Percentiles rank a stretch among this genome's conserved stretches.
Conservation (phyloP, 2,888 invertebrate species). For the Perithous albicinctus region DNA sequence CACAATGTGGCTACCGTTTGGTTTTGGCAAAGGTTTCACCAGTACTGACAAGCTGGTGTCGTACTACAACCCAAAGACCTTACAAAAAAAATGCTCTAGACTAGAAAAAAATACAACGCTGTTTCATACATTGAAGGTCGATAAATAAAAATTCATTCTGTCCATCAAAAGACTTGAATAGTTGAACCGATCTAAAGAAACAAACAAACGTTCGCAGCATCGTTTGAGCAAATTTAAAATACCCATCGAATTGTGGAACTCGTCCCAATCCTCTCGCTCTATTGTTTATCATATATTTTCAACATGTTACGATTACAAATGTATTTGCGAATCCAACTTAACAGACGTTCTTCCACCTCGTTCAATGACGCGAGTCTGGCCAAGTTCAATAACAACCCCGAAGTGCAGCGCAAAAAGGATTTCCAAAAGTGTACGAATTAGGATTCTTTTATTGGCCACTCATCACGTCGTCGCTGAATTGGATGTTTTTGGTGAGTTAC, state of each 20-base stretch:
- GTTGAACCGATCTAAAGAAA: too few species aligned
- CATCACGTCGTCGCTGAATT: slow-evolving; percentile 36
- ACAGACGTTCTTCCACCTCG: background rate
- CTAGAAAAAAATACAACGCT: too few species aligned
- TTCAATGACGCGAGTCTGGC: background rate
- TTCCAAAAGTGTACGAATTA: slow-evolving; percentile 53
- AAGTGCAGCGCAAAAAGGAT: background rate
- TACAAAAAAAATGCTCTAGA: too few species aligned
- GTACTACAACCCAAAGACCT: too few species aligned
- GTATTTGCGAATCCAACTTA: background rate
- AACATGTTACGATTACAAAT: background rate
- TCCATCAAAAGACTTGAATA: too few species aligned
- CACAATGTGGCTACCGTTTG: background rate
- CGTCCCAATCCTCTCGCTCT: background rate
- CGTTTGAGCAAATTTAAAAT: background rate
- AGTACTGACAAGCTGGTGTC: too few species aligned
- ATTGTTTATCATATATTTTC: background rate
- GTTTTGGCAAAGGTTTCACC: background rate
- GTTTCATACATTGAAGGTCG: too few species aligned
- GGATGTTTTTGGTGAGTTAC: slow-evolving; percentile 52
- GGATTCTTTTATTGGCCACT: slow-evolving; percentile 61
- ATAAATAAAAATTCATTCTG: too few species aligned
- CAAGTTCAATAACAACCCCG: background rate
- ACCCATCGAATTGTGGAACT: background rate
- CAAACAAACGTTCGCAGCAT: too few species aligned